phyloP scores from a whole-genome alignment of 2,888 invertebrate species.

The Nomada fabriciana region DNA sequence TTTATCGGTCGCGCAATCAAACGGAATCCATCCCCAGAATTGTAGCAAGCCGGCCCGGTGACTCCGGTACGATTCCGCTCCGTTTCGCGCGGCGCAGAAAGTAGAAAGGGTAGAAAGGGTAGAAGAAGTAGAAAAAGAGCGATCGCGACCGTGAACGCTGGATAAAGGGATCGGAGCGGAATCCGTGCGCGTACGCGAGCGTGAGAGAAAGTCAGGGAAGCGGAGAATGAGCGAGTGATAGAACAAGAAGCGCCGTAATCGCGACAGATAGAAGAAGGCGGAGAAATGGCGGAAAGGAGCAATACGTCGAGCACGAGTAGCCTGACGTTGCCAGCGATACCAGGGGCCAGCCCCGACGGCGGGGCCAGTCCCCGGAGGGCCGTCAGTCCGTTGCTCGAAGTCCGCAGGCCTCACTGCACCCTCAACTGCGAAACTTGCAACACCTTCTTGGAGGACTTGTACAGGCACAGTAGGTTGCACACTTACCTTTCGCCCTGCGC shows the following conservation, averaged over 20 bases:
- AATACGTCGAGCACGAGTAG: constrained; percentile 80
- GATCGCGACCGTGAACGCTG: too few species aligned
- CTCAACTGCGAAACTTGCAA: constrained; percentile 90
- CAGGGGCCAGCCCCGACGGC: constrained; percentile 81
- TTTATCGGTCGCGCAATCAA: too few species aligned
- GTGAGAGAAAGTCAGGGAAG: background rate
- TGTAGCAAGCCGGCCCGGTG: too few species aligned
- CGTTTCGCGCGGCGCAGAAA: too few species aligned
- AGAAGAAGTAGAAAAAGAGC: too few species aligned
- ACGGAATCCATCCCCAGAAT: too few species aligned
- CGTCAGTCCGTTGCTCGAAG: constrained; percentile 89
- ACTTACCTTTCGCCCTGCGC: background rate
- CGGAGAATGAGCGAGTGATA: constrained; percentile 1
- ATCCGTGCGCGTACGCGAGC: background rate
- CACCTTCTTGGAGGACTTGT: constrained; percentile 89
- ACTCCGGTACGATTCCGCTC: too few species aligned
- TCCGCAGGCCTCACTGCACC: constrained; percentile 90
- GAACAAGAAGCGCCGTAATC: constrained; percentile 19
- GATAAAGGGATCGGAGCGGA: too few species aligned
- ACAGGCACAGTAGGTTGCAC: constrained; percentile 85
- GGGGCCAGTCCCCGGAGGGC: constrained; percentile 87
- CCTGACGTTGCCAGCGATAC: constrained; percentile 79
- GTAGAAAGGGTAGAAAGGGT: too few species aligned
- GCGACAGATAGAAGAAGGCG: constrained; percentile 22
- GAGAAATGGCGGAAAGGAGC: constrained; percentile 79